Evolutionary conservation across 2,113 vertebrate species (phyloP), one percentile per base, ranked within the genome.

Genomic region (Sigmodon hispidus): DNA sequence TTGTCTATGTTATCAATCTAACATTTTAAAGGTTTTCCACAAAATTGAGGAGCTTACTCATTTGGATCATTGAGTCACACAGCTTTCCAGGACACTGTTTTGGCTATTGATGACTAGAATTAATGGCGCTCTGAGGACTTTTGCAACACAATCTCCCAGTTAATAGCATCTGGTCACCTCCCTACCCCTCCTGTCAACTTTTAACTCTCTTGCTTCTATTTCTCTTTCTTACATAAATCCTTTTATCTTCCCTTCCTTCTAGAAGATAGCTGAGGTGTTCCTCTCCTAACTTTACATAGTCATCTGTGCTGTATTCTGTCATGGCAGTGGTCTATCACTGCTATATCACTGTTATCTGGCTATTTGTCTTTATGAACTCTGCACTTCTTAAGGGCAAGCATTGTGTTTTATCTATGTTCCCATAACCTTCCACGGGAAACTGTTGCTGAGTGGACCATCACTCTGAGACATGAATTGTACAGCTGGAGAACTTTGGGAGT

Each of bases 371-470:
- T 89, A 63, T 94, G 67, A 87, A 93, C 24, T 69, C 1, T 36
- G 26, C 21, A 65, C 24, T 92, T 22, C 57, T 94, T 87, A 90
- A 90, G 16, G 76, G 24, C 15, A 96, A 91, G 76, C 90, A 59
- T 5, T 94, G 26, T 59, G 31, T 3, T 40, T 95, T 69, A 12
- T 95, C 29, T 67, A 88, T 88, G n/a, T 84, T 45, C 8, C 81
- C 26, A 63, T 45, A 24, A 84, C 4, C 40, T 84, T 26, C 26
- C 80, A 61, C 55, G 95, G 73, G 63, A 94, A 96, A 94, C 34
- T 89, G 94, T 81, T 94, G 55, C 57, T 79, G 19, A 97, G 84
- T 86, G 57, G 94, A 93, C 63, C 81, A 92, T 26, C n/a, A 59
- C 19, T 95, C 43, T 96, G 79, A 84, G 87, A 96, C 36, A n/a